Conservation (phyloP, 2,113 vertebrate species). For the Loxodonta africana region DNA sequence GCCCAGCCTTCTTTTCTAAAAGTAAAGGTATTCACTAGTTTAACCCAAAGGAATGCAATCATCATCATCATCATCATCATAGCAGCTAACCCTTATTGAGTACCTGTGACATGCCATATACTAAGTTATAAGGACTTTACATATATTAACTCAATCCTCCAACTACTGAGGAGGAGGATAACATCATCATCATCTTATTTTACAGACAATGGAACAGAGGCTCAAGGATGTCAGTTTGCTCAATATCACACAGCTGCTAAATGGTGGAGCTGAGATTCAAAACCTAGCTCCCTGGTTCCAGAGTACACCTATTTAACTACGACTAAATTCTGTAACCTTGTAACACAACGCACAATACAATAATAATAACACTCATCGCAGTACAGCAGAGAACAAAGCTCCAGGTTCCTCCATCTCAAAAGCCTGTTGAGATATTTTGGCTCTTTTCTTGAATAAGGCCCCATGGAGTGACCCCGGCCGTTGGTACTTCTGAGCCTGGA, state of each 20-base stretch:
- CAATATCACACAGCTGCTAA: too few species aligned
- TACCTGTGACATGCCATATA: background rate
- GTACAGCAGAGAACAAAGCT: background rate
- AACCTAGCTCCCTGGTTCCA: background rate
- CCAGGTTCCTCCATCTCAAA: background rate
- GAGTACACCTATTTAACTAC: background rate
- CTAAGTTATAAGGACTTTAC: background rate
- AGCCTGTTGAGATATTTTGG: background rate
- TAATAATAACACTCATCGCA: background rate
- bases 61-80: background rate
- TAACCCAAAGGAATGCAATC: background rate
- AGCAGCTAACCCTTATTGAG: background rate
- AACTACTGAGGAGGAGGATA: background rate
- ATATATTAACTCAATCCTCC: background rate
- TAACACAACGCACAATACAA: background rate
- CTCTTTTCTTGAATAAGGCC: background rate
- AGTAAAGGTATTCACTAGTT: slow-evolving; percentile 44
- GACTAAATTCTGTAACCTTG: background rate
- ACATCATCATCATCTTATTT: background rate
- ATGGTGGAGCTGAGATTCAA: slow-evolving; percentile 34
- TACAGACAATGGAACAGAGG: background rate
- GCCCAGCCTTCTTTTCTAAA: background rate
- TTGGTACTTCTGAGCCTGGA: background rate
- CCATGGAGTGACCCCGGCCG: background rate
- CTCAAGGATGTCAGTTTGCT: background rate